Evolutionary conservation across 2,113 vertebrate species (phyloP).

Genomic region (Antigone vipio): DNA sequence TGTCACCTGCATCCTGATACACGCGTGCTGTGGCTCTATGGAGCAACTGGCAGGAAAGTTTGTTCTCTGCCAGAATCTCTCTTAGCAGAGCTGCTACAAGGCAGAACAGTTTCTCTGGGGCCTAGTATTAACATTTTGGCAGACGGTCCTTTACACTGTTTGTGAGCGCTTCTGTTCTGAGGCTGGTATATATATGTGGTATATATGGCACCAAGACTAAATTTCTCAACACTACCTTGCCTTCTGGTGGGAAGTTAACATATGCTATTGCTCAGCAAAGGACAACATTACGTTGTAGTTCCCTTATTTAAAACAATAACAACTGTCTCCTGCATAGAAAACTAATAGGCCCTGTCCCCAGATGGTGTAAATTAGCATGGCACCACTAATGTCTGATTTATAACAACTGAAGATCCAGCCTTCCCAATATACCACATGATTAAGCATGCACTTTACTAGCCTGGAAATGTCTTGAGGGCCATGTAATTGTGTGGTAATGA

Average conservation of each 20-base stretch:
- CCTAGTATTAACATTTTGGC: not conserved
- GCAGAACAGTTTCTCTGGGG: not conserved
- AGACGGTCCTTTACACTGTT: not conserved
- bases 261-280: conserved; percentile 41
- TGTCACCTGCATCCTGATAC: not conserved
- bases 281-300: not conserved
- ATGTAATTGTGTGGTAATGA: conserved; percentile 63
- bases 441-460: conserved; percentile 50
- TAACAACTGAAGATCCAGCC: conserved; percentile 39
- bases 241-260: conserved; percentile 19
- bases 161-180: not conserved
- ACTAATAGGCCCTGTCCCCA: conserved; percentile 49
- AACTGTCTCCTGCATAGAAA: conserved; percentile 45
- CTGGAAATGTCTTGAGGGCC: conserved; percentile 54
- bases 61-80: not conserved
- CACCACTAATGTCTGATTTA: conserved; percentile 55
- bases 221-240: not conserved
- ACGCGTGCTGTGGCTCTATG: not conserved
- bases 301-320: conserved; percentile 36
- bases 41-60: not conserved
- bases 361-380: conserved; percentile 48
- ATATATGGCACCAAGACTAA: not conserved
- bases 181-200: not conserved
- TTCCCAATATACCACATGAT: conserved; percentile 40
- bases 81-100: not conserved